These are phyloP conservation scores for Raja brachyura DNA, from an alignment of 2,113 vertebrate species.

Conservation along the genomic window DNA sequence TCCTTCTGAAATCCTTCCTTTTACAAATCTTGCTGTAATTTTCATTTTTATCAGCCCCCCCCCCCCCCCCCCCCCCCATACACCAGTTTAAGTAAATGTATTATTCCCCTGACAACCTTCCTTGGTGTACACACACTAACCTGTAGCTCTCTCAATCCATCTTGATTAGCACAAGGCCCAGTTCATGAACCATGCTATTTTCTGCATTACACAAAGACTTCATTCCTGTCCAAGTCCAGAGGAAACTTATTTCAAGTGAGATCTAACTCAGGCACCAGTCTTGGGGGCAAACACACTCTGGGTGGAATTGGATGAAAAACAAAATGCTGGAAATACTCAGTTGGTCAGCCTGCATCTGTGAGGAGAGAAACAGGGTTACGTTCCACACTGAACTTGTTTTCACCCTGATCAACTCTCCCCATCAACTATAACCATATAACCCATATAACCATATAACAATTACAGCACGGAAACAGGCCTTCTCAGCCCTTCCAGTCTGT, in stretches of 20 bases:
- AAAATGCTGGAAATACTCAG: no score
- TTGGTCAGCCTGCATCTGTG: no score
- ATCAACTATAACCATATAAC: no score
- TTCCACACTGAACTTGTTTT: no score
- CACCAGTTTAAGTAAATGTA: not conserved
- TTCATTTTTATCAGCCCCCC: slow-evolving; percentile 20
- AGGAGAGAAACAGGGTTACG: no score
- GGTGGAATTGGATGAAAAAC: not conserved
- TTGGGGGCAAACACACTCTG: no score
- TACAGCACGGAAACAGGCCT: no score
- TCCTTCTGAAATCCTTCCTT: slow-evolving; percentile 12
- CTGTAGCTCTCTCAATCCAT: not conserved
- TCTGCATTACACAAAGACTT: not conserved
- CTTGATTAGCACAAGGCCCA: not conserved
- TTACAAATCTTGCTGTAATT: not conserved
- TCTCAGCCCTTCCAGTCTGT: no score
- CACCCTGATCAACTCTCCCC: no score
- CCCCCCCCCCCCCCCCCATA: not conserved
- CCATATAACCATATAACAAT: no score
- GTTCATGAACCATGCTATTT: not conserved
- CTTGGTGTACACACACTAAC: slow-evolving; percentile 1
- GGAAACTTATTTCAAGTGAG: not conserved
- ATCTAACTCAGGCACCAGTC: not conserved
- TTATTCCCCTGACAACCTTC: slow-evolving; percentile 12
- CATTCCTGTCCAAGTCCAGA: not conserved